These are phyloP conservation scores for Enteromius treurensis DNA, from an alignment of 2,797 vertebrate genomes.

Conservation along the genomic window DNA sequence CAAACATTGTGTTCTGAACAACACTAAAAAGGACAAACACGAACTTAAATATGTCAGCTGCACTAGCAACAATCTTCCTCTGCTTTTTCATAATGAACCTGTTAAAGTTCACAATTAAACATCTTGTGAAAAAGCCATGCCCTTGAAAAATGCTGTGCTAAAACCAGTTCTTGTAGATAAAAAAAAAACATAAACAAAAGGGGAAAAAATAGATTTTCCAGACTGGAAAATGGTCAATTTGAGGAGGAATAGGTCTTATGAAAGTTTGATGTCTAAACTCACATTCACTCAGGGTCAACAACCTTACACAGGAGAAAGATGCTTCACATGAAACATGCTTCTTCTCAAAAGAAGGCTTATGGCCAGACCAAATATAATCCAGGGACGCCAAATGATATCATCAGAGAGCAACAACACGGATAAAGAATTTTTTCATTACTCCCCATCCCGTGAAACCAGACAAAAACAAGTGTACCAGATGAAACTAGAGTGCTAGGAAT, in stretches of 20 bases:
- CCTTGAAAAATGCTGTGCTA: conserved; percentile 13
- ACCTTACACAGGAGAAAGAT: background rate
- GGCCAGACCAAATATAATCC: conserved; percentile 1
- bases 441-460: background rate
- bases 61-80: background rate
- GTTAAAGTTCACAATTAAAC: conserved; percentile 31
- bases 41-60: background rate
- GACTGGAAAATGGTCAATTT: background rate
- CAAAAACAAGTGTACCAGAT: conserved; percentile 4
- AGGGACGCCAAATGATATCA: background rate
- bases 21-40: background rate
- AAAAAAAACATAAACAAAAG: background rate
- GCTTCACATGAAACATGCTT: background rate
- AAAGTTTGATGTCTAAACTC: conserved; percentile 35
- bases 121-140: background rate
- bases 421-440: background rate
- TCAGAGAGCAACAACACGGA: conserved; percentile 1
- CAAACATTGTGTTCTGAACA: background rate
- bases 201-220: background rate
- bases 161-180: background rate
- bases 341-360: conserved; percentile 14
- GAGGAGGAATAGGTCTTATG: background rate
- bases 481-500: background rate
- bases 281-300: background rate
- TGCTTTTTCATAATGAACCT: background rate